These are phyloP conservation scores for Squalus acanthias DNA, from an alignment of 2,797 vertebrate species.

Conservation along the genomic window DNA sequence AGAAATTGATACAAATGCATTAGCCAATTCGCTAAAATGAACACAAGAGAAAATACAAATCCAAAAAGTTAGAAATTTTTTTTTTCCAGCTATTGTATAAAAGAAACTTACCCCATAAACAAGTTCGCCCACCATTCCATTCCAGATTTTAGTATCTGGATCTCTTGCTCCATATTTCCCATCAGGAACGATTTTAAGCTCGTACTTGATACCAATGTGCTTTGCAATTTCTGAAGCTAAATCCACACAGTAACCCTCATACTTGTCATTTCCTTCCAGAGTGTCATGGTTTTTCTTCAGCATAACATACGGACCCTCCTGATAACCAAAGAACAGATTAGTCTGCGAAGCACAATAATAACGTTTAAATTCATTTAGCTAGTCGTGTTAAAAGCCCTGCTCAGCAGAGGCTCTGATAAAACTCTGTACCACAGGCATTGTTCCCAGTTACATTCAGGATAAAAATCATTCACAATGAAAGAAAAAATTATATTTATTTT, in stretches of 20 bases:
- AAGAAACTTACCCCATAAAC: constrained; percentile 89
- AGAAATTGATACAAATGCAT: neutral
- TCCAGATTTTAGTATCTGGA: constrained; percentile 98
- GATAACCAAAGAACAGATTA: constrained; percentile 51
- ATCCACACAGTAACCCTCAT: constrained; percentile 97
- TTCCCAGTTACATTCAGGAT: neutral
- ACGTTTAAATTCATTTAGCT: neutral
- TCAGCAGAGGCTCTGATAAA: neutral
- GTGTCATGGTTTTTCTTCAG: constrained; percentile 98
- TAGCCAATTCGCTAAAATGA: neutral
- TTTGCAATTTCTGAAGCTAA: constrained; percentile 97
- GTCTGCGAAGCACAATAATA: neutral
- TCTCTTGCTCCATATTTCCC: constrained; percentile 97
- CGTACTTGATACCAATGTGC: constrained; percentile 98
- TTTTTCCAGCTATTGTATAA: neutral
- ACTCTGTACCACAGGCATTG: neutral
- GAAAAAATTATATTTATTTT: neutral
- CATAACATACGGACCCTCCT: constrained; percentile 99
- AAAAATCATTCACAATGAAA: neutral
- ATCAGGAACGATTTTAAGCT: constrained; percentile 95
- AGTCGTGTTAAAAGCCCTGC: neutral
- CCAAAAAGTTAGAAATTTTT: neutral
- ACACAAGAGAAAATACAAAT: neutral
- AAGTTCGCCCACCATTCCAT: constrained; percentile 98
- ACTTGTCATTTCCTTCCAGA: constrained; percentile 95